Conservation (phyloP, 2,797 vertebrate species). For the Falco novaeseelandiae region DNA sequence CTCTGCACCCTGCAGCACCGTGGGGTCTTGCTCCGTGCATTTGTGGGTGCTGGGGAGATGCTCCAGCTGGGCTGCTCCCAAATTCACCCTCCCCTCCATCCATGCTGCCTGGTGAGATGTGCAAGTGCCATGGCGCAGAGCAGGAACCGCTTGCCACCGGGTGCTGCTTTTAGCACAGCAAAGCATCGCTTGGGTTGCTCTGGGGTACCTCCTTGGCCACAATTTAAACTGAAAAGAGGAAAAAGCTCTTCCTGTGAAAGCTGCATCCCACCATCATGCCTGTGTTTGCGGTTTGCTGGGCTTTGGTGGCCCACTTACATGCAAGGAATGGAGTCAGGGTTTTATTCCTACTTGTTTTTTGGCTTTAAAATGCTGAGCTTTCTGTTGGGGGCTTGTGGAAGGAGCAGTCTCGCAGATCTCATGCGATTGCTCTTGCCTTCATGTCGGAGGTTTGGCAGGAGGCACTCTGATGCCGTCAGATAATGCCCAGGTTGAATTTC, state of each 20-base stretch:
- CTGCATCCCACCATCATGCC: accelerated
- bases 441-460: not conserved
- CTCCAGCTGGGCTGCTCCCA: not conserved
- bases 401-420: not conserved
- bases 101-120: not conserved
- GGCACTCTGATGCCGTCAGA: not conserved
- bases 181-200: accelerated
- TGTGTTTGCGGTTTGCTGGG: not conserved
- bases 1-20: not conserved
- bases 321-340: not conserved
- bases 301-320: not conserved
- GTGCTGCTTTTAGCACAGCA: not conserved
- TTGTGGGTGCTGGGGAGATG: not conserved
- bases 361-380: not conserved
- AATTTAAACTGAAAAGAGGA: not conserved
- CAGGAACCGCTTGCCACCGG: not conserved
- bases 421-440: not conserved
- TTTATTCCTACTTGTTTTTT: not conserved
- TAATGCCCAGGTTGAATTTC: not conserved
- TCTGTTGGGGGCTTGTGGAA: not conserved
- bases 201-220: not conserved
- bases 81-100: not conserved
- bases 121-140: not conserved
- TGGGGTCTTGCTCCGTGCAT: not conserved
- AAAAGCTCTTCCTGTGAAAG: not conserved